Evolutionary conservation across 2,888 invertebrate genomes (phyloP).

Genomic region (Cosmorhoe ocellata): DNA sequence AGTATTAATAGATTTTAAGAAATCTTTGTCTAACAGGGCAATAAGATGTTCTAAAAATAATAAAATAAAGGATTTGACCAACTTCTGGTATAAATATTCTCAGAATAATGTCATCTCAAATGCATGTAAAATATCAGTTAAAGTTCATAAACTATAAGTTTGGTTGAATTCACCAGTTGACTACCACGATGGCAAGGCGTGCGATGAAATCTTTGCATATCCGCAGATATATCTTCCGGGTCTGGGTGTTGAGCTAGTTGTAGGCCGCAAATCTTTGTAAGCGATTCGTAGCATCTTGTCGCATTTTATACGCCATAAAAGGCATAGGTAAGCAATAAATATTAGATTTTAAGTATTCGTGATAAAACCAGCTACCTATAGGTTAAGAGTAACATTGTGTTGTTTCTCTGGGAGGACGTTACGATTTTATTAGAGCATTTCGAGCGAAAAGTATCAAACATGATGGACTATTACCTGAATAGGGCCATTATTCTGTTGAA

Average conservation of each 20-base stretch:
- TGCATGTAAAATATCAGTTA: too few species aligned
- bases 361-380: constrained; percentile 16
- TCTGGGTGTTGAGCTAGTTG: too few species aligned
- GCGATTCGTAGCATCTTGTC: not conserved
- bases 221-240: too few species aligned
- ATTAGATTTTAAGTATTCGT: constrained; percentile 21
- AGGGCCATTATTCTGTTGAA: constrained; percentile 33
- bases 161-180: too few species aligned
- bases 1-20: not conserved
- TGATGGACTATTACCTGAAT: constrained; percentile 28
- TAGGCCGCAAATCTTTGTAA: not conserved
- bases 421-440: constrained; percentile 31
- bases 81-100: too few species aligned
- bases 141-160: too few species aligned
- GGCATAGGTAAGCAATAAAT: constrained; percentile 10
- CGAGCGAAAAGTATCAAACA: constrained; percentile 25
- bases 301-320: constrained; percentile 9
- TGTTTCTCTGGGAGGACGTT: constrained; percentile 28
- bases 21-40: too few species aligned
- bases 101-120: too few species aligned
- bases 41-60: too few species aligned
- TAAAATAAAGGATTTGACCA: too few species aligned
- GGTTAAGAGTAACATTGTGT: constrained; percentile 29
- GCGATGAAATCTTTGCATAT: too few species aligned
- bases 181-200: too few species aligned